Base-by-base conservation (phyloP, 2,113 vertebrate species). In the Acanthisitta chloris region DNA sequence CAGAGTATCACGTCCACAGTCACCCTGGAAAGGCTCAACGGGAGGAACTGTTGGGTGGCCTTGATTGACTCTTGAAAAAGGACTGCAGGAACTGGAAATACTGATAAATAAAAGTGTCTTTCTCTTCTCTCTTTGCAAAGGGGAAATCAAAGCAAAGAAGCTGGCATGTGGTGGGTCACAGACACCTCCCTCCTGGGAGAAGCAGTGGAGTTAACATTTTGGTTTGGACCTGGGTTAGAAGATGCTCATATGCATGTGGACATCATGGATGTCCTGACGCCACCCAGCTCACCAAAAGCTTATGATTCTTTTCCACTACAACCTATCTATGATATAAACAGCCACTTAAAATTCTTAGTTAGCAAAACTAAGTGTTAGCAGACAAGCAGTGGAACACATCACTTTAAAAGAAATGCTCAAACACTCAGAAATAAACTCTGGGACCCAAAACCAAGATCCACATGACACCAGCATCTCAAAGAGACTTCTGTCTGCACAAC, bases 191-290 rank as follows among this genome's bases (percentile, higher is more conserved):
- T 38, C 51, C 40, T 45, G 46, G 43, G 66, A 88, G 64, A 23
- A 45, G 54, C 5, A 19, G 45, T 24, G 61, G 12, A 51, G 67
- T 26, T 21, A 49, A 52, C 0, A 0, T 17, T 51, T 38, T 49
- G 20, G 12, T 70, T 83, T 74, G 76, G 3, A 4, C 12, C 34
- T 33, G 46, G 38, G 18, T 55, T 34, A 62, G 45, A 72, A 70
- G 61, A 61, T 31, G 36, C 31, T 88, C 34, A 4, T 0, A 0
- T 18, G 25, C 52, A 26, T 1, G 1, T 1, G 17, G 25, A 72
- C 26, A 58, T 21, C 57, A 51, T 2, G 1, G 52, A 42, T 28
- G 66, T 19, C 70, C 61, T 76, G 57, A 52, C 29, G 54, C 12
- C 86, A 46, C 26, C 19, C 70, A 55, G 73, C 12, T 95, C 42